Evolutionary conservation across 1,140 invertebrate genomes (phyloP).

Genomic region (Drosophila varians): DNA sequence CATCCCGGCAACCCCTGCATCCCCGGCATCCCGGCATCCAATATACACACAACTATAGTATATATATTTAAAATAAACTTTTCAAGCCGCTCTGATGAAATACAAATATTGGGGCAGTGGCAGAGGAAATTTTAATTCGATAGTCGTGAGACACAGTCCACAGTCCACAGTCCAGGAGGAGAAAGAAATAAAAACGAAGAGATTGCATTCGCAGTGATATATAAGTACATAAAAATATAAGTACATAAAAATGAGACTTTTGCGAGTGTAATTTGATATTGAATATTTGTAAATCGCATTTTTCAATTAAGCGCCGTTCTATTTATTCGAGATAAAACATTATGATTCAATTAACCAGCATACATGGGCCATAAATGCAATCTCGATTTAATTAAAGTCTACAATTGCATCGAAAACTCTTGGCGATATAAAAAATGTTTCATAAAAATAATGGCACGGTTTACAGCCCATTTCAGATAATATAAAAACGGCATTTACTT

Average conservation of each 20-base stretch:
- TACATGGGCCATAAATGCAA: slow-evolving; percentile 1
- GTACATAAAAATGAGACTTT: slow-evolving; percentile 10
- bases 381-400: slow-evolving; percentile 30
- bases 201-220: slow-evolving; percentile 29
- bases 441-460: not conserved
- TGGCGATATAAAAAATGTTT: not conserved
- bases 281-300: slow-evolving; percentile 9
- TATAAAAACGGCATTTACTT: not conserved
- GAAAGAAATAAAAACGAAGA: slow-evolving; percentile 4
- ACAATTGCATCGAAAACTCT: slow-evolving; percentile 28
- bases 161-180: too few species aligned
- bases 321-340: slow-evolving; percentile 2
- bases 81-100: slow-evolving; percentile 46
- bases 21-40: too few species aligned
- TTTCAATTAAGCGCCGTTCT: slow-evolving; percentile 8
- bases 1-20: too few species aligned
- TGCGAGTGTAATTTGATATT: slow-evolving; percentile 27
- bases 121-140: slow-evolving; percentile 63
- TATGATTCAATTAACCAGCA: slow-evolving; percentile 31
- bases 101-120: slow-evolving; percentile 65
- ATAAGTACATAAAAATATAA: not conserved
- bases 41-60: too few species aligned
- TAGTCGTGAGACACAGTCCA: slow-evolving; percentile 50
- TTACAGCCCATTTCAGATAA: not conserved
- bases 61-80: slow-evolving; percentile 24